These are phyloP conservation scores for Lingula anatina DNA, from an alignment of 2,888 invertebrate genomes.

Conservation along the genomic window DNA sequence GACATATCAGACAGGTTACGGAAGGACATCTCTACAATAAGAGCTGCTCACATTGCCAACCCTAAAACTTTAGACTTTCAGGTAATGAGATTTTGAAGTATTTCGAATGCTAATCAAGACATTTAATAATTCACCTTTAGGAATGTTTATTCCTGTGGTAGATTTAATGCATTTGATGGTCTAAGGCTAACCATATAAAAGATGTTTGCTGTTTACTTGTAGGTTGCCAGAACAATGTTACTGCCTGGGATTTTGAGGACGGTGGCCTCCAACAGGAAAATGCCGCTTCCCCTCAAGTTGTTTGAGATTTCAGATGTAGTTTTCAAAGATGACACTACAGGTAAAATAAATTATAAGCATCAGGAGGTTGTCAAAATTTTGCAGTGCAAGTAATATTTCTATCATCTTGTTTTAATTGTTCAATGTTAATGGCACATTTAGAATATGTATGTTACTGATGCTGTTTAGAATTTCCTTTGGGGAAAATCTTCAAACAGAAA, in stretches of 20 bases:
- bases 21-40: slow-evolving; percentile 63
- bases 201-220: slow-evolving; percentile 2
- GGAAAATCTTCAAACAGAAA: too few species aligned
- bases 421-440: too few species aligned
- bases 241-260: slow-evolving; percentile 92
- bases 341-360: slow-evolving; percentile 32
- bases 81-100: slow-evolving; percentile 33
- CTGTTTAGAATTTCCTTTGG: too few species aligned
- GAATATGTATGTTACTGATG: too few species aligned
- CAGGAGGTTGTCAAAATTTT: too few species aligned
- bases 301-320: slow-evolving; percentile 97
- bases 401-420: too few species aligned
- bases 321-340: slow-evolving; percentile 62
- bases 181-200: too few species aligned
- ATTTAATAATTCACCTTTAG: too few species aligned
- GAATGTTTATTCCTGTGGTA: too few species aligned
- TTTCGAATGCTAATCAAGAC: too few species aligned
- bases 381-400: too few species aligned
- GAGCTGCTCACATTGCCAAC: slow-evolving; percentile 89
- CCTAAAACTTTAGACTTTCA: slow-evolving; percentile 98
- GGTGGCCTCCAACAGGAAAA: slow-evolving; percentile 84
- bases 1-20: slow-evolving; percentile 84
- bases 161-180: too few species aligned
- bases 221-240: slow-evolving; percentile 75
- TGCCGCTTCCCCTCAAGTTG: slow-evolving; percentile 90